A percentile compares a stretch with the other conserved stretches of the same genome.
These are phyloP conservation scores for Saguinus midas DNA, from an alignment of 2,113 vertebrate genomes.

Conservation along the genomic window DNA sequence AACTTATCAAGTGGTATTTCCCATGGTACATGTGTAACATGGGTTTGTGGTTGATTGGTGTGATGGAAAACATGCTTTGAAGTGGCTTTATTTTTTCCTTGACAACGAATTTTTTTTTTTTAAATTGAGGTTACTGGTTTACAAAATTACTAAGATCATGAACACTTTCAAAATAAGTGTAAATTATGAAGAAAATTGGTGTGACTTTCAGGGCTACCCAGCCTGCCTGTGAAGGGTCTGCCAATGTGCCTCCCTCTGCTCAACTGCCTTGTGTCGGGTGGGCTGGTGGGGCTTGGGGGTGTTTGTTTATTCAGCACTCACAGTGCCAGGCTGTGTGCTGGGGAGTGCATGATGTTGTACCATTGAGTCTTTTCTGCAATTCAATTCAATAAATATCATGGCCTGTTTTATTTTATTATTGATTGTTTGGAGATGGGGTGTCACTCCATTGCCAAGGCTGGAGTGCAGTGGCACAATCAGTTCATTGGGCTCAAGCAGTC, in stretches of 20 bases:
- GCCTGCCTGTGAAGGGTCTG: background rate
- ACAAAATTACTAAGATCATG: constrained; percentile 17
- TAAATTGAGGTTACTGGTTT: background rate
- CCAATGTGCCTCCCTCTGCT: background rate
- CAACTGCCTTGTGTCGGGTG: background rate
- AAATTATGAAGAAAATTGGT: background rate
- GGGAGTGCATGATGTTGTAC: background rate
- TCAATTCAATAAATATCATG: constrained; percentile 3
- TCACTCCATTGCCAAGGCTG: no score
- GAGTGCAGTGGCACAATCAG: no score
- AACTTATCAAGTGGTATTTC: background rate
- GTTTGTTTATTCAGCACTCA: background rate
- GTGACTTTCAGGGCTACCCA: background rate
- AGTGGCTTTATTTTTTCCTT: background rate
- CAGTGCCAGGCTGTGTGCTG: background rate
- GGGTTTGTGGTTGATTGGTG: background rate
- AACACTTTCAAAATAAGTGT: constrained; percentile 13
- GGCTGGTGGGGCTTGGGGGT: fast-evolving
- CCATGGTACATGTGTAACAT: background rate
- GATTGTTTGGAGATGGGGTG: no score
- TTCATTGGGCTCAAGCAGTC: no score
- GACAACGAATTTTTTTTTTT: background rate
- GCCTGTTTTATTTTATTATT: no score
- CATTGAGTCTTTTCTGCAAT: background rate
- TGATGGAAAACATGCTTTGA: background rate